Base-by-base conservation (phyloP, 1,140 invertebrate genomes). In the Ostrea denselamellosa region DNA sequence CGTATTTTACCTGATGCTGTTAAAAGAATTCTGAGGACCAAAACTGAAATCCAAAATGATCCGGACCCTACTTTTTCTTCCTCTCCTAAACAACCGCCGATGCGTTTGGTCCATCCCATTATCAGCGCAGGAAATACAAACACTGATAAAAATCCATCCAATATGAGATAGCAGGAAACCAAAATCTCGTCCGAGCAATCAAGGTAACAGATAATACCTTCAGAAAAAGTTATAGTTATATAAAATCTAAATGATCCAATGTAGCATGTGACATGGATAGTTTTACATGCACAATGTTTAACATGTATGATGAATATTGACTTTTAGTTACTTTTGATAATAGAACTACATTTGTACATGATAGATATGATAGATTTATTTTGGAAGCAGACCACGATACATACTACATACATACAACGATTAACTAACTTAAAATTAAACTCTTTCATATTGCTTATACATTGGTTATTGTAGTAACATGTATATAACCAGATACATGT, bases 51-150 rank as follows among this genome's bases (percentile, higher is more conserved):
- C 85, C 85, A 86, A 53, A 86, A 86, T n/a, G 51, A n/a, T 5
- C 68, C 85, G 10, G 62, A 25, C 8, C 65, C 87, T 8, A 52
- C 65, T n/a, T 88, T 56, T 56, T 88, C 81, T 44, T 51, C 17
- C 14, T 86, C 85, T n/a, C 58, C 65, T 0, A 89, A 19, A 86
- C 88, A 89, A 0, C 88, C 88, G 12, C 88, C 88, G 0, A 89
- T 53, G 12, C 85, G 54, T 51, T 65, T 86, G 7, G 54, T 86
- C 88, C 88, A 89, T 28, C 56, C 88, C 88, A 89, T 83, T 12
- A 89, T 34, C 2, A 86, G 22, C 12, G 83, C 86, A 10, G 88
- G 88, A 52, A 89, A 89, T 22, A 89, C 65, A 28, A 89, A 89
- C 4, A 89, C 88, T 10, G 85, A 86, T n/a, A 89, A 44, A 19